Conservation (phyloP, 2,113 vertebrate species). For the Tympanuchus pallidicinctus region DNA sequence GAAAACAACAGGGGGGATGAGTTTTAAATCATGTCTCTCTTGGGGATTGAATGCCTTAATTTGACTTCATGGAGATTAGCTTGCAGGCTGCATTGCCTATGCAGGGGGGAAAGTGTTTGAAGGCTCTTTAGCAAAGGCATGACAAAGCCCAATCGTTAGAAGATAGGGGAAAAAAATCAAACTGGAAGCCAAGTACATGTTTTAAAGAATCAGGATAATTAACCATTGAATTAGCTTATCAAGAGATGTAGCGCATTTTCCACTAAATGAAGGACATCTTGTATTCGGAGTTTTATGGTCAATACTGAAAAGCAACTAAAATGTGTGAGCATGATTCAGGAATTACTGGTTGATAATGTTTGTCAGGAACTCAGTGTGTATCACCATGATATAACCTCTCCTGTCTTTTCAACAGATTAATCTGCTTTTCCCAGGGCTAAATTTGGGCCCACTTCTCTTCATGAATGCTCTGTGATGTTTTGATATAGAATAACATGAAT, state of each 20-base stretch:
- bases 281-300: neutral
- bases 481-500: conserved; percentile 4
- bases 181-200: conserved; percentile 15
- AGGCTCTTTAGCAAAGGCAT: conserved; percentile 64
- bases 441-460: conserved; percentile 4
- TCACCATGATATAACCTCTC: conserved; percentile 3
- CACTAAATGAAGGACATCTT: neutral
- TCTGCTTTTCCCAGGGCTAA: conserved; percentile 18
- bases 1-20: conserved; percentile 68
- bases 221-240: conserved; percentile 36
- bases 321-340: neutral
- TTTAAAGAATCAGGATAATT: conserved; percentile 60
- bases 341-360: conserved; percentile 34
- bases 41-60: conserved; percentile 60
- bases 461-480: neutral
- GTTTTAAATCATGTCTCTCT: conserved; percentile 58
- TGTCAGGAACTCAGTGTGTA: neutral
- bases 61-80: conserved; percentile 71
- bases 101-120: conserved; percentile 50
- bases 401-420: conserved; percentile 37
- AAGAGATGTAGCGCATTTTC: conserved; percentile 25
- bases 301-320: neutral
- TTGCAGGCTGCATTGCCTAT: conserved; percentile 49
- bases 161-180: neutral
- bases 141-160: neutral